These are phyloP conservation scores for Brachyalestes nurse DNA, from an alignment of 2,797 vertebrate species.

Conservation along the genomic window DNA sequence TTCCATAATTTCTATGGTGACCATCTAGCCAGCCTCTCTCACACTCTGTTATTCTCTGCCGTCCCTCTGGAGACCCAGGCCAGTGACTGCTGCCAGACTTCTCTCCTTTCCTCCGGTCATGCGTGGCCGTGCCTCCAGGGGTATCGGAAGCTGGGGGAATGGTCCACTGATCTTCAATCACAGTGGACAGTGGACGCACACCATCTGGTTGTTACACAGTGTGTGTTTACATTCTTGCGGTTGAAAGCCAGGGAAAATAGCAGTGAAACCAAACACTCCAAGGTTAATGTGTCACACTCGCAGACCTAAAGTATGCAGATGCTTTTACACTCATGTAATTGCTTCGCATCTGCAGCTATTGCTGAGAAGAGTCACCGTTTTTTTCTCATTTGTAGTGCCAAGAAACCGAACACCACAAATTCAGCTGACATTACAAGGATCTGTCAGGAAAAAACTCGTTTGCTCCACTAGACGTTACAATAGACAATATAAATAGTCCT, in stretches of 20 bases:
- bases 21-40: background rate
- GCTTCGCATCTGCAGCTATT: slow-evolving; percentile 17
- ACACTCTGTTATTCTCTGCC: background rate
- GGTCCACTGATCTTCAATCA: background rate
- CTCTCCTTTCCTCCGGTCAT: background rate
- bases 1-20: too few species aligned
- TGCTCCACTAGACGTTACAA: too few species aligned
- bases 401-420: background rate
- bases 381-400: background rate
- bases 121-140: background rate
- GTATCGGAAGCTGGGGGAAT: background rate
- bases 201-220: background rate
- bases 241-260: background rate
- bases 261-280: background rate
- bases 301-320: slow-evolving; percentile 3
- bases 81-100: background rate
- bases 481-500: too few species aligned
- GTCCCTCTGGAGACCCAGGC: background rate
- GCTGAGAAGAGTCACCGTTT: slow-evolving; percentile 18
- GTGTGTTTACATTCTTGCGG: slow-evolving; percentile 14
- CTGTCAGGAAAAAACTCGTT: background rate
- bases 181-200: background rate
- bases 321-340: slow-evolving; percentile 1
- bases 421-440: background rate
- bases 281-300: background rate